phyloP scores from a whole-genome alignment of 2,888 invertebrate species.

The Lumbricus terrestris region DNA sequence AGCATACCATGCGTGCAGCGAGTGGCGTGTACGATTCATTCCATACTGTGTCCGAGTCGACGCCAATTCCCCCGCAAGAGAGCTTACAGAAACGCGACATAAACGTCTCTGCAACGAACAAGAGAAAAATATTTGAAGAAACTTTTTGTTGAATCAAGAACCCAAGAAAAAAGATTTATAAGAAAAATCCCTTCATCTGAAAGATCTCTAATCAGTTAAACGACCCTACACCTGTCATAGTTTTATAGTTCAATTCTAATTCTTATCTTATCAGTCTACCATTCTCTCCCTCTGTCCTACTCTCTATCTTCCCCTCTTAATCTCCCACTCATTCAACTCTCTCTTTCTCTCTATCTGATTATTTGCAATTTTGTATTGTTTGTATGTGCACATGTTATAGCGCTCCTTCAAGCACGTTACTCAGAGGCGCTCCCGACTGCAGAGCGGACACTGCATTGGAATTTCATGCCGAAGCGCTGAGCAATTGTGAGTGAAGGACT shows the following conservation, averaged over 20 bases:
- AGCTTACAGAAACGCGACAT: constrained; percentile 64
- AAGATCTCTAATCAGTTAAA: background rate
- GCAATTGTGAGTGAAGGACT: too few species aligned
- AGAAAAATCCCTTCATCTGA: background rate
- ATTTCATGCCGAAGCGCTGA: too few species aligned
- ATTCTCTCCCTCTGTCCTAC: background rate
- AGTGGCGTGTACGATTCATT: constrained; percentile 89
- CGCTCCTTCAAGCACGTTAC: too few species aligned
- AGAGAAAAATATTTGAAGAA: background rate
- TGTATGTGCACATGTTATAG: too few species aligned
- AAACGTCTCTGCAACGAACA: constrained; percentile 46
- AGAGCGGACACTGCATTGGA: too few species aligned
- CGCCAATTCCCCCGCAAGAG: constrained; percentile 97
- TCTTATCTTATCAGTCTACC: background rate
- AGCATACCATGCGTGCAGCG: constrained; percentile 76
- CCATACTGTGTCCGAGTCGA: constrained; percentile 98
- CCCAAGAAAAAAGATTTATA: background rate
- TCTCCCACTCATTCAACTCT: too few species aligned
- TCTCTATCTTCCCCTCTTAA: background rate
- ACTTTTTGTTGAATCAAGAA: background rate
- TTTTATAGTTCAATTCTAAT: background rate
- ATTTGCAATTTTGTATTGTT: too few species aligned
- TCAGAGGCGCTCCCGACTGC: too few species aligned
- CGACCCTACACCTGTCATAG: background rate
- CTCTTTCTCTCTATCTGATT: too few species aligned